A percentile compares a stretch with the other conserved stretches of the same genome.
Conservation (phyloP, 2,113 vertebrate genomes). For the Ibidorhyncha struthersii region DNA sequence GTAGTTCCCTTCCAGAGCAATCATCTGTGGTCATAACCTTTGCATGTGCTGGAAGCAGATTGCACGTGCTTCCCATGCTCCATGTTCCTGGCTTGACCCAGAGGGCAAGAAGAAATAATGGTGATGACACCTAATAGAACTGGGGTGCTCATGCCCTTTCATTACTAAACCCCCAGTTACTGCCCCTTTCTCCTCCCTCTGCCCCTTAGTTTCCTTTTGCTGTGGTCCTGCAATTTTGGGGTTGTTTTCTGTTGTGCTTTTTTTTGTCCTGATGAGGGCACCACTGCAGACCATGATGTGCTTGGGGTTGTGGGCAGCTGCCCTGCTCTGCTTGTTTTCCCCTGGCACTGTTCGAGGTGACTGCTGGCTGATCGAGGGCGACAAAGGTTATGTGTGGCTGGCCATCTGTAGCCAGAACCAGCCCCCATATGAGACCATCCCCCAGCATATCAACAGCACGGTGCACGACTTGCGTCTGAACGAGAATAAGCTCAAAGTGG, state of each 20-base stretch:
- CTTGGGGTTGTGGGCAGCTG: slow-evolving; percentile 74
- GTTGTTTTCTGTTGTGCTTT: not conserved
- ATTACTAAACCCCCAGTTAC: slow-evolving; percentile 11
- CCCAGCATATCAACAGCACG: slow-evolving; percentile 98
- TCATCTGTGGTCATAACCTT: not conserved
- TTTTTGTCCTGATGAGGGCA: not conserved
- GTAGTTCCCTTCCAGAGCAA: not conserved
- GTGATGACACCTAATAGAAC: slow-evolving; percentile 55
- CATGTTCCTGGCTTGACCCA: slow-evolving; percentile 2
- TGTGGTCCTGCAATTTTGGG: not conserved
- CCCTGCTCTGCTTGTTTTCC: slow-evolving; percentile 77
- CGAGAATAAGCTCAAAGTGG: slow-evolving; percentile 95
- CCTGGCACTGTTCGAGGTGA: slow-evolving; percentile 81
- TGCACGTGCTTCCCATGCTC: not conserved
- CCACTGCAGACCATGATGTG: slow-evolving; percentile 72
- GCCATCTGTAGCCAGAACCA: slow-evolving; percentile 99
- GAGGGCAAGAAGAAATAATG: slow-evolving; percentile 51
- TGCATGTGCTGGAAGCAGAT: not conserved
- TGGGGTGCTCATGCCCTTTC: slow-evolving; percentile 44
- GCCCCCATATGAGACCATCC: slow-evolving; percentile 96
- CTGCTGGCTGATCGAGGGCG: slow-evolving; percentile 98
- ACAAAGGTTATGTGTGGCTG: slow-evolving; percentile 98
- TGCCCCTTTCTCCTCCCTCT: not conserved
- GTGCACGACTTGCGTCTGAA: slow-evolving; percentile 96
- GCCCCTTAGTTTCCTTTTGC: not conserved